Evolutionary conservation across 1,140 invertebrate genomes (phyloP).

Genomic region (Zaprionus kolodkinae): DNA sequence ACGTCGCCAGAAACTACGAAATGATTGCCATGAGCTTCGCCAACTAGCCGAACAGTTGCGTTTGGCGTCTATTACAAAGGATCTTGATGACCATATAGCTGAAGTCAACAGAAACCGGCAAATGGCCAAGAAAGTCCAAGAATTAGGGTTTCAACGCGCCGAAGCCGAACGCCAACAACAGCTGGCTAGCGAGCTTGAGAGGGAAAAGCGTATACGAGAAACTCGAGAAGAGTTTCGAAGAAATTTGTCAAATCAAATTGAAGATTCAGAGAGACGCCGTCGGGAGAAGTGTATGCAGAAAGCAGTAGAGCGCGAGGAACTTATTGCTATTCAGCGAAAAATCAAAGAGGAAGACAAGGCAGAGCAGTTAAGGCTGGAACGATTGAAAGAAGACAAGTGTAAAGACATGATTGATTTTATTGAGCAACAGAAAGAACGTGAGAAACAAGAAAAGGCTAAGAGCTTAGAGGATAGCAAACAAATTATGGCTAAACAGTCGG

Average conservation of each 20-base stretch:
- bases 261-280: conserved; percentile 31
- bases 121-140: conserved; percentile 19
- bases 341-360: conserved; percentile 52
- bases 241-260: conserved; percentile 42
- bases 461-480: conserved; percentile 19
- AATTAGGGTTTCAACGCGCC: conserved; percentile 20
- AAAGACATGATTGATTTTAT: conserved; percentile 43
- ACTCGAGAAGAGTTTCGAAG: conserved; percentile 39
- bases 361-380: conserved; percentile 24
- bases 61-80: conserved; percentile 64
- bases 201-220: conserved; percentile 39
- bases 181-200: conserved; percentile 21
- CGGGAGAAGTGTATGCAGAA: conserved; percentile 33
- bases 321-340: conserved; percentile 44
- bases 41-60: conserved; percentile 57
- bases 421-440: conserved; percentile 28
- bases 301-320: conserved; percentile 48
- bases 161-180: conserved; percentile 36
- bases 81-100: conserved; percentile 43
- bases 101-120: conserved; percentile 11
- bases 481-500: conserved; percentile 14
- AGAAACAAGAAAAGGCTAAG: conserved; percentile 12
- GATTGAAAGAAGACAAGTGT: conserved; percentile 39
- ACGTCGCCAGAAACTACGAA: conserved; percentile 57
- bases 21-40: conserved; percentile 56